These are phyloP conservation scores for Acheta domesticus DNA, from an alignment of 2,888 invertebrate genomes.

Conservation along the genomic window DNA sequence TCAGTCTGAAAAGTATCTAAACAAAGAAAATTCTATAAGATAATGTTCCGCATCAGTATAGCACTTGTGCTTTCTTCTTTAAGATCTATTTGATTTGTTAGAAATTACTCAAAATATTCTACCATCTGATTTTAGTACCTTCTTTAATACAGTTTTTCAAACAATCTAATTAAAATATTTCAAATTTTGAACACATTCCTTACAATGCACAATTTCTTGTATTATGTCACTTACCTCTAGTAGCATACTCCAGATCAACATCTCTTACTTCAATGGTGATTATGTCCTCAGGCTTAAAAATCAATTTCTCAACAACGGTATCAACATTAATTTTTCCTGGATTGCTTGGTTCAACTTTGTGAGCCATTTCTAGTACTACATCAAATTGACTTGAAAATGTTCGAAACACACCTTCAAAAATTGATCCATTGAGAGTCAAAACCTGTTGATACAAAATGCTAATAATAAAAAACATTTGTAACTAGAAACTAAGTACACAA, in stretches of 20 bases:
- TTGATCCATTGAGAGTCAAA: conserved; percentile 75
- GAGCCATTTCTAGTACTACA: conserved; percentile 82
- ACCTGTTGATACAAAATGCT: conserved; percentile 48
- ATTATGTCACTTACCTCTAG: conserved; percentile 57
- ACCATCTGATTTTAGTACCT: no score
- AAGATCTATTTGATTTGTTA: no score
- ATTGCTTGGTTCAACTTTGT: conserved; percentile 63
- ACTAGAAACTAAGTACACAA: not conserved
- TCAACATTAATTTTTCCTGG: conserved; percentile 56
- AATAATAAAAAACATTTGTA: conserved; percentile 28
- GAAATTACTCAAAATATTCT: no score
- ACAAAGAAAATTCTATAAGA: not conserved
- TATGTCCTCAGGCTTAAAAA: conserved; percentile 81
- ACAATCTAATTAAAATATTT: no score
- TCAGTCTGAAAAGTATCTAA: conserved; percentile 77
- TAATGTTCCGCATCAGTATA: not conserved
- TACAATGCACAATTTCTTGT: no score
- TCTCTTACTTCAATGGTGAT: conserved; percentile 77
- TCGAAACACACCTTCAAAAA: conserved; percentile 86
- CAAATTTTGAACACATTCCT: no score
- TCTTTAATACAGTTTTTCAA: no score
- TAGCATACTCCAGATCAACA: conserved; percentile 85
- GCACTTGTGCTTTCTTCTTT: no score
- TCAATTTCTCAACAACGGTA: conserved; percentile 71
- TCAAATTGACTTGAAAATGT: conserved; percentile 88